phyloP scores from a whole-genome alignment of 2,113 vertebrate species.

The Platysteira castanea region DNA sequence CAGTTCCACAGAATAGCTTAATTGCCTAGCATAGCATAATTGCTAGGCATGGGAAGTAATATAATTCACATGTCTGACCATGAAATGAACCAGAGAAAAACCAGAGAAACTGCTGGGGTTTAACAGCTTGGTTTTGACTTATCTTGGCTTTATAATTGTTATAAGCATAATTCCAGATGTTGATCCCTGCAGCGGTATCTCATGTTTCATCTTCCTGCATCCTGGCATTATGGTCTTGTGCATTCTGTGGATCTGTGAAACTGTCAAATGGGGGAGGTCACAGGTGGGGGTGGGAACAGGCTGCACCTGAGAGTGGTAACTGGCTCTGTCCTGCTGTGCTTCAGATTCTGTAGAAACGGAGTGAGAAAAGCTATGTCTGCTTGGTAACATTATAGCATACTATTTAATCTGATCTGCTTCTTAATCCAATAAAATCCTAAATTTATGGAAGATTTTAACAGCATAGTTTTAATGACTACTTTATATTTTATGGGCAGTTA shows the following conservation, averaged over 20 bases:
- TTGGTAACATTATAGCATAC: neutral
- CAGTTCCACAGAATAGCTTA: slow-evolving; percentile 11
- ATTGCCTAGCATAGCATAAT: neutral
- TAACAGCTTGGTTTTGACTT: slow-evolving; percentile 3
- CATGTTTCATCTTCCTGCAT: neutral
- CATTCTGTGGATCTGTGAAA: neutral
- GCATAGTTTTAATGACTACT: neutral
- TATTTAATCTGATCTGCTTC: neutral
- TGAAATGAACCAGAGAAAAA: neutral
- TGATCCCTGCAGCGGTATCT: neutral
- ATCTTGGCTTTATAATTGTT: neutral
- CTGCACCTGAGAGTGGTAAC: neutral
- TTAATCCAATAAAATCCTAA: neutral
- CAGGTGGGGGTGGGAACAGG: neutral
- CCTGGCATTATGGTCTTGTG: fast-evolving
- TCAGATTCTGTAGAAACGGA: neutral
- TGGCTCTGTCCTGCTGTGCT: neutral
- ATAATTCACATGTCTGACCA: slow-evolving; percentile 33
- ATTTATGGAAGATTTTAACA: neutral
- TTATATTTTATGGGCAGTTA: neutral
- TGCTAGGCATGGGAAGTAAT: neutral
- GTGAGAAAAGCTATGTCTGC: neutral
- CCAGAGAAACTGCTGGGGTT: neutral
- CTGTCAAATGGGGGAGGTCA: fast-evolving
- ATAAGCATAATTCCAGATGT: neutral